Percentiles rank a stretch among this genome's conserved stretches.
phyloP scores from a whole-genome alignment of 2,797 vertebrate species.

The Fundulus diaphanus region DNA sequence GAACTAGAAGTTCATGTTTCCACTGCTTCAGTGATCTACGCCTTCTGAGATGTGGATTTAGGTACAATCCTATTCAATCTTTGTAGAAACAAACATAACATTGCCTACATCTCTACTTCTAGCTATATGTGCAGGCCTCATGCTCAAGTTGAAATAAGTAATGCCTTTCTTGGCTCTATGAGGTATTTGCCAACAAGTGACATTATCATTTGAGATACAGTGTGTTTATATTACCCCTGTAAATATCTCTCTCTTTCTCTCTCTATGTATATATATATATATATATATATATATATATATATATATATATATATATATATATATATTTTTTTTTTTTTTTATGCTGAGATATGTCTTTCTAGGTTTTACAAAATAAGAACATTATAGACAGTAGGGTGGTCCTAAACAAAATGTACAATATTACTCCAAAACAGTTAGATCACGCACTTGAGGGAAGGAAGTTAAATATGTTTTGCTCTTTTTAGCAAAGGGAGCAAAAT shows the following conservation, averaged over 20 bases:
- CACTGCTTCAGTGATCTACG: background rate
- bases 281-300: no score
- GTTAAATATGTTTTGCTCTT: background rate
- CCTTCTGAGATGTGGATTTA: background rate
- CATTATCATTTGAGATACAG: background rate
- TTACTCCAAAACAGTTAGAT: background rate
- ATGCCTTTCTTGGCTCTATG: background rate
- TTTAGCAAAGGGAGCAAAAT: background rate
- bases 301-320: no score
- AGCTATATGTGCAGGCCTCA: background rate
- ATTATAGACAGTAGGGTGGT: background rate
- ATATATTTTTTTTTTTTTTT: no score
- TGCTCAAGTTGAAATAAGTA: background rate
- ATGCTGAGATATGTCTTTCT: background rate
- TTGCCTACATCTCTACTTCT: background rate
- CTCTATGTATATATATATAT: no score
- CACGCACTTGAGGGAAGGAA: background rate
- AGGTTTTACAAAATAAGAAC: background rate
- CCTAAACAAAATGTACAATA: background rate
- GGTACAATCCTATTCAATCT: no score
- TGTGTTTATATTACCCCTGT: background rate
- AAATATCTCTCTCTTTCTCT: no score
- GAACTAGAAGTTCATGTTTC: no score
- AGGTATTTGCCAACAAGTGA: background rate
- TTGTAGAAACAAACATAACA: background rate